A percentile compares a stretch with the other conserved stretches of the same genome.
Evolutionary conservation across 2,888 invertebrate genomes (phyloP).

Genomic region (Pheosia tremula): DNA sequence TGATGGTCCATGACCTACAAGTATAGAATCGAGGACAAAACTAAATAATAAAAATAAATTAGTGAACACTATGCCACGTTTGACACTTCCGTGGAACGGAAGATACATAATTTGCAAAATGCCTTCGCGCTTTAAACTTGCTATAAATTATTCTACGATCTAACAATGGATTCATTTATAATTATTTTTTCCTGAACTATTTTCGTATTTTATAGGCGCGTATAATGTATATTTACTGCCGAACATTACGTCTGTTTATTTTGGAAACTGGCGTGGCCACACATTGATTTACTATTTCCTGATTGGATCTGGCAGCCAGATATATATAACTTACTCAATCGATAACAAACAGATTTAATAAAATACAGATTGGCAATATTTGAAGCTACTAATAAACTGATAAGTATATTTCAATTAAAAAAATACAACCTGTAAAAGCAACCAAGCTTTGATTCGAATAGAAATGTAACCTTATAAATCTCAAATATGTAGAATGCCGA

Average conservation of each 20-base stretch:
- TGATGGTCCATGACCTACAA: constrained; percentile 61
- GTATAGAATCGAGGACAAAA: constrained; percentile 53
- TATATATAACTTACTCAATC: constrained; percentile 8
- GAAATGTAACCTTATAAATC: background rate
- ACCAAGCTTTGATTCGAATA: background rate
- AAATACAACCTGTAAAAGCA: too few species aligned
- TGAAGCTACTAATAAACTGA: too few species aligned
- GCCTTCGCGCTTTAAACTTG: constrained; percentile 7
- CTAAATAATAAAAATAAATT: constrained; percentile 39
- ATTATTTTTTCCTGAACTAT: background rate
- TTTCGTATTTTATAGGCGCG: background rate
- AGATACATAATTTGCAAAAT: constrained; percentile 18
- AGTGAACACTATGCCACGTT: constrained; percentile 37
- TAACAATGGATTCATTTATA: constrained; percentile 18
- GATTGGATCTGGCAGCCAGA: constrained; percentile 13
- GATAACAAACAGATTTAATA: constrained; percentile 10
- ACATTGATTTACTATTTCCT: constrained; percentile 26
- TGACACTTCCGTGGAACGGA: constrained; percentile 38
- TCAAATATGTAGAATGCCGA: constrained; percentile 21
- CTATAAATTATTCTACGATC: constrained; percentile 15
- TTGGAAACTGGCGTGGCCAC: constrained; percentile 8
- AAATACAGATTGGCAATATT: too few species aligned
- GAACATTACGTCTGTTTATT: constrained; percentile 14
- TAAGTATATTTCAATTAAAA: too few species aligned
- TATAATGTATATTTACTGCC: constrained; percentile 3